These are phyloP conservation scores for Euura lappo DNA, from an alignment of 1,140 invertebrate genomes.

Conservation along the genomic window DNA sequence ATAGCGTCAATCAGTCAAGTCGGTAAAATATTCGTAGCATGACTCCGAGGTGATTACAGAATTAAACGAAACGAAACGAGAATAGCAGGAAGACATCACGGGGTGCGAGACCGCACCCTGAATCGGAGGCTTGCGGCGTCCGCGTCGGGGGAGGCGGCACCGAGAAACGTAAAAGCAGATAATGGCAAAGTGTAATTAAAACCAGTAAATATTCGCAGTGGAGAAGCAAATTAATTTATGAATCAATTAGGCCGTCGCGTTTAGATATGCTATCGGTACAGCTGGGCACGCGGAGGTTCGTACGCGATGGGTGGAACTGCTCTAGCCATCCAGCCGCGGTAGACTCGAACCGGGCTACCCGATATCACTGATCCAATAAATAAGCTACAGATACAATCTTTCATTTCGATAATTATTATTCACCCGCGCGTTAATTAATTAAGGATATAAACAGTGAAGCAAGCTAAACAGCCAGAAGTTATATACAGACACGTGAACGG, in stretches of 20 bases:
- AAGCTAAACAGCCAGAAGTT: neutral
- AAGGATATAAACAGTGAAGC: conserved; percentile 21
- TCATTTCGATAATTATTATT: conserved; percentile 59
- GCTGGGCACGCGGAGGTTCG: neutral
- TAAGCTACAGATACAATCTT: conserved; percentile 52
- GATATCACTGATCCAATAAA: conserved; percentile 48
- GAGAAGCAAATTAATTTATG: conserved; percentile 45
- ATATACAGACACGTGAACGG: neutral
- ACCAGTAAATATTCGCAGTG: conserved; percentile 25
- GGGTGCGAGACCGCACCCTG: neutral
- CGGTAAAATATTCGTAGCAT: too few species aligned
- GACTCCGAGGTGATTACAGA: too few species aligned
- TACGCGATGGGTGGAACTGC: neutral
- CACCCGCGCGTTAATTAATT: conserved; percentile 46
- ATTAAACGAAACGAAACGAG: too few species aligned
- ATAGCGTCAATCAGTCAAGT: too few species aligned
- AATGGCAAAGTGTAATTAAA: conserved; percentile 28
- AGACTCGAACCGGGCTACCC: conserved; percentile 27
- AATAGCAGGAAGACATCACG: neutral
- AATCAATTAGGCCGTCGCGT: conserved; percentile 45
- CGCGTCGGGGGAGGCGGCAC: neutral
- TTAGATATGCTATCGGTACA: conserved; percentile 19
- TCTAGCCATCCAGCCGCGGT: neutral
- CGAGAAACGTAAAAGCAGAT: neutral
- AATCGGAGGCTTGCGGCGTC: neutral